Conservation (phyloP, 2,113 vertebrate species). For the Malurus alboscapulatus region DNA sequence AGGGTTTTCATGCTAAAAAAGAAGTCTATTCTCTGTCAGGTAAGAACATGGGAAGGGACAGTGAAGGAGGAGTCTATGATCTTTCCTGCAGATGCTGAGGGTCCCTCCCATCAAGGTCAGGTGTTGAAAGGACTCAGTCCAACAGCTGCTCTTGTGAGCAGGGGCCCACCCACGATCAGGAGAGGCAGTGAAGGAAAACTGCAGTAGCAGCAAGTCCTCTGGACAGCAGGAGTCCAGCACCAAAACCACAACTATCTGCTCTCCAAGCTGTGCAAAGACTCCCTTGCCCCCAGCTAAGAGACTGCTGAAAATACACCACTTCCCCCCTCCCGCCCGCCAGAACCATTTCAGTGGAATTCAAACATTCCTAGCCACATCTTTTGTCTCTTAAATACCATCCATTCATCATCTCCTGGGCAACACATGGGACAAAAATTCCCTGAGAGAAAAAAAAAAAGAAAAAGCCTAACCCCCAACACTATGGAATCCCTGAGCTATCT, state of each 20-base stretch:
- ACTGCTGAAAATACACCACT: background rate
- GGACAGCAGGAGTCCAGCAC: background rate
- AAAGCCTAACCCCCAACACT: background rate
- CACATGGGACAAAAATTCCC: background rate
- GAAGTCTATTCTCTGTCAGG: background rate
- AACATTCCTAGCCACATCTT: background rate
- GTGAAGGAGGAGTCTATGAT: background rate
- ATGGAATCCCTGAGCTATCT: background rate
- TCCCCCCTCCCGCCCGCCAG: too few species aligned
- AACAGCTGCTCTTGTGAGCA: background rate
- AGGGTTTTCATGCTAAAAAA: background rate
- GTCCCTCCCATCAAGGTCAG: background rate
- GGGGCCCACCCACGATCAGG: background rate
- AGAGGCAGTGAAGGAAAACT: background rate
- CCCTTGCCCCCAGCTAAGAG: background rate
- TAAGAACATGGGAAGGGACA: background rate
- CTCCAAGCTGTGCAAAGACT: background rate
- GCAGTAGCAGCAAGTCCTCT: background rate
- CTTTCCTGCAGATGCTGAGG: background rate
- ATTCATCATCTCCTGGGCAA: background rate
- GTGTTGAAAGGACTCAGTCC: background rate
- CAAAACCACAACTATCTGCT: background rate
- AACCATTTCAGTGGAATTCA: background rate
- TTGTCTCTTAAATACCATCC: background rate
- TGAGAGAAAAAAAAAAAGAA: too few species aligned